Evolutionary conservation across 2,888 invertebrate genomes (phyloP).

Genomic region (Eutolmus rufibarbis): DNA sequence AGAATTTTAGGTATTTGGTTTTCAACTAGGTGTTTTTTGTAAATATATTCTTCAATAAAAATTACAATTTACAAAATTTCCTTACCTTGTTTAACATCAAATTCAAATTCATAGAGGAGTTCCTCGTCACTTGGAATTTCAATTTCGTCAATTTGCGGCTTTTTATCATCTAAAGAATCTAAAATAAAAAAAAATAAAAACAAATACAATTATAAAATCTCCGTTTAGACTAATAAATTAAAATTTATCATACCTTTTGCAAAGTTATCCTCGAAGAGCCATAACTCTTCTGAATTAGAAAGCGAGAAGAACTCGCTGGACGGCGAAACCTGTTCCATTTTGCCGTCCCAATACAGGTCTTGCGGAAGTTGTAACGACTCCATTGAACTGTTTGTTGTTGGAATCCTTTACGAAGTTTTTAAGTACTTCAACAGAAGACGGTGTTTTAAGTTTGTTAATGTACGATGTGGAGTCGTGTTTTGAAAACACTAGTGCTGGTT

Average conservation of each 20-base stretch:
- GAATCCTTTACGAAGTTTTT: slow-evolving; percentile 40
- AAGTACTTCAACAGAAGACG: slow-evolving; percentile 47
- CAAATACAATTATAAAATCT: slow-evolving; percentile 51
- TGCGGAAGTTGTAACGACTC: slow-evolving; percentile 59
- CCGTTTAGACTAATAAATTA: neutral
- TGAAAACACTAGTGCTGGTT: slow-evolving; percentile 71
- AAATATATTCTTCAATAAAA: neutral
- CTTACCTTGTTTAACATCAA: slow-evolving; percentile 57
- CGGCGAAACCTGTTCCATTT: slow-evolving; percentile 60
- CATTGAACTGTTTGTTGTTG: slow-evolving; percentile 51
- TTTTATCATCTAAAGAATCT: slow-evolving; percentile 51
- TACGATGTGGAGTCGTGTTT: slow-evolving; percentile 65
- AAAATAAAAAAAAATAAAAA: slow-evolving; percentile 40
- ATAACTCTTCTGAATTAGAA: slow-evolving; percentile 47
- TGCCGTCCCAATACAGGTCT: slow-evolving; percentile 60
- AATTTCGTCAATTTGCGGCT: slow-evolving; percentile 50
- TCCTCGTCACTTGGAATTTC: slow-evolving; percentile 53
- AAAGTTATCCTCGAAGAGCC: slow-evolving; percentile 51
- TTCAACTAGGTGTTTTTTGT: too few relatives aligned
- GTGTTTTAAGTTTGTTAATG: slow-evolving; percentile 46
- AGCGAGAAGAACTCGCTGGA: slow-evolving; percentile 56
- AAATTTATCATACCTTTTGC: slow-evolving; percentile 54
- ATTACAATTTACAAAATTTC: neutral
- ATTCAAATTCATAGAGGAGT: slow-evolving; percentile 55
- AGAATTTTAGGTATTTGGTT: too few relatives aligned